These are phyloP conservation scores for Rhinolophus ferrumequinum DNA, from an alignment of 2,113 vertebrate genomes.

Conservation along the genomic window DNA sequence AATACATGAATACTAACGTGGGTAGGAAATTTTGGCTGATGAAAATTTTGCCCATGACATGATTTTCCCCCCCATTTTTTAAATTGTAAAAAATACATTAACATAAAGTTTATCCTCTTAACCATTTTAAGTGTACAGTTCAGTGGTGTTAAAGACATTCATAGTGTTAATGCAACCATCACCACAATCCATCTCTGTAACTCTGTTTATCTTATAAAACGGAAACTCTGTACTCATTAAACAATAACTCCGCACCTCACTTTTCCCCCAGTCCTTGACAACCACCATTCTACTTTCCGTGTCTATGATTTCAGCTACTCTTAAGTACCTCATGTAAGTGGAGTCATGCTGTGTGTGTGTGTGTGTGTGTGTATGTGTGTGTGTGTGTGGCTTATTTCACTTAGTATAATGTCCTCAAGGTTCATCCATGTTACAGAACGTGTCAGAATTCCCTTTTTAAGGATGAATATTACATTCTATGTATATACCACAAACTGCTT, in stretches of 20 bases:
- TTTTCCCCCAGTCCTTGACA: neutral
- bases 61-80: conserved; percentile 17
- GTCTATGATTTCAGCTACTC: neutral
- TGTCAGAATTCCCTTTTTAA: conserved; percentile 28
- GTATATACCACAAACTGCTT: neutral
- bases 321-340: neutral
- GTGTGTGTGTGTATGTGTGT: neutral
- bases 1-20: neutral
- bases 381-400: conserved; percentile 25
- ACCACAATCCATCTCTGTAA: neutral
- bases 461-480: neutral
- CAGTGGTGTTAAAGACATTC: neutral
- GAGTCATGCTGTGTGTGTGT: neutral
- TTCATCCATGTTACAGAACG: neutral
- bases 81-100: neutral
- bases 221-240: neutral
- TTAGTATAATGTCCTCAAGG: neutral
- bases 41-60: neutral
- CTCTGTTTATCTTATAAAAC: neutral
- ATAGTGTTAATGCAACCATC: neutral
- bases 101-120: neutral
- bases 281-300: neutral
- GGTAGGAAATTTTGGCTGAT: neutral
- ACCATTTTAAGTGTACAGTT: neutral
- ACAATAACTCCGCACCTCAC: neutral